phyloP scores from a whole-genome alignment of 2,888 invertebrate species.

The Perdita meconis region DNA sequence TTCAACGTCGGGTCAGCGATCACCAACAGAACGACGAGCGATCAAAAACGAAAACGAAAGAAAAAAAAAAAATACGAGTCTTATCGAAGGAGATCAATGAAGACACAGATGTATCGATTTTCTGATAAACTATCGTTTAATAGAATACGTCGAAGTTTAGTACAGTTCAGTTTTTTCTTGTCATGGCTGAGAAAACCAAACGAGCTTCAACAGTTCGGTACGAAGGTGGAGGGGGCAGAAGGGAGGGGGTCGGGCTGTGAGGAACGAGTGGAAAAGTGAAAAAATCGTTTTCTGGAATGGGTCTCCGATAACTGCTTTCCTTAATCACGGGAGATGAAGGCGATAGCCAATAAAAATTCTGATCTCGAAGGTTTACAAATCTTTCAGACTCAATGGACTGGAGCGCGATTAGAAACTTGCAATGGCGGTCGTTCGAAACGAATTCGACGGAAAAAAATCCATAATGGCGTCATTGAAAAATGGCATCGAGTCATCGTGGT shows the following conservation, averaged over 20 bases:
- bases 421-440: conserved; percentile 6
- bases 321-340: conserved; percentile 5
- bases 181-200: conserved; percentile 71
- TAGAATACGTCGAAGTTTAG: conserved; percentile 80
- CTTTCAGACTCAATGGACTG: background rate
- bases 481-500: conserved; percentile 51
- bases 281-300: background rate
- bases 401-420: conserved; percentile 10
- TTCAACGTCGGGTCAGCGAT: background rate
- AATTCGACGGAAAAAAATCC: conserved; percentile 25
- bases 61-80: background rate
- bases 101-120: conserved; percentile 53
- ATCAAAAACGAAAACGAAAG: background rate
- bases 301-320: background rate
- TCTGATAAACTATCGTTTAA: conserved; percentile 82
- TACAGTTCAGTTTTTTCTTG: conserved; percentile 74
- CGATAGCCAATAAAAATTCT: no score
- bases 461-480: conserved; percentile 47
- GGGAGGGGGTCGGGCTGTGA: conserved; percentile 3
- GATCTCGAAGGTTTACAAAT: background rate
- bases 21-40: background rate
- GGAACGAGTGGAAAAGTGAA: background rate
- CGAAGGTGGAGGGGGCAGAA: conserved; percentile 6
- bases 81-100: conserved; percentile 31
- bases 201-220: conserved; percentile 61